phyloP scores from a whole-genome alignment of 2,888 invertebrate genomes.

The Dugesia japonica region DNA sequence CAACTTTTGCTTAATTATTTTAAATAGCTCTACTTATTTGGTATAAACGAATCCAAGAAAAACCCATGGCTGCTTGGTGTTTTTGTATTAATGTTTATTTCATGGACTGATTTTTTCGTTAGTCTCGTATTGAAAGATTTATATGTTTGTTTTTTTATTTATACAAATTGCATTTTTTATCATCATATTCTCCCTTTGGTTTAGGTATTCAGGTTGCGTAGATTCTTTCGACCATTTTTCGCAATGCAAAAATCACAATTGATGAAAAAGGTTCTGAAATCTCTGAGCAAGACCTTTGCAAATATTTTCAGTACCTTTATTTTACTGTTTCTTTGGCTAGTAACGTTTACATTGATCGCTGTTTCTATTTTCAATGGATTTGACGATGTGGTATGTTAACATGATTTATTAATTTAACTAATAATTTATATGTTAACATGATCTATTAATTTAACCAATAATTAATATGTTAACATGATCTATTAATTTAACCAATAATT shows the following conservation, averaged over 20 bases:
- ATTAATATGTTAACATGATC: no score
- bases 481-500: no score
- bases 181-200: neutral
- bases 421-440: no score
- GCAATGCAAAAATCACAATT: constrained; percentile 44
- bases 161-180: no score
- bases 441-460: no score
- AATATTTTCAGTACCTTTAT: constrained; percentile 42
- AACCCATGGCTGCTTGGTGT: neutral
- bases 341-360: constrained; percentile 45
- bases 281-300: constrained; percentile 42
- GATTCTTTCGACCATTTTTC: constrained; percentile 45
- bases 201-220: constrained; percentile 41
- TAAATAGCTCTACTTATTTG: neutral
- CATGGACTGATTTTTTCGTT: neutral
- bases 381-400: neutral
- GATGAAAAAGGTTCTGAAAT: constrained; percentile 47
- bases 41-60: neutral
- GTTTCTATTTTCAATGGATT: constrained; percentile 36
- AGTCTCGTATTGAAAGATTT: neutral
- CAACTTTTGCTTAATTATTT: no score
- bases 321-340: constrained; percentile 43
- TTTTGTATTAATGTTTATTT: neutral
- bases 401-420: no score
- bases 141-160: no score